Conservation (phyloP, 2,113 vertebrate species). For the Notarius lentiginosus region DNA sequence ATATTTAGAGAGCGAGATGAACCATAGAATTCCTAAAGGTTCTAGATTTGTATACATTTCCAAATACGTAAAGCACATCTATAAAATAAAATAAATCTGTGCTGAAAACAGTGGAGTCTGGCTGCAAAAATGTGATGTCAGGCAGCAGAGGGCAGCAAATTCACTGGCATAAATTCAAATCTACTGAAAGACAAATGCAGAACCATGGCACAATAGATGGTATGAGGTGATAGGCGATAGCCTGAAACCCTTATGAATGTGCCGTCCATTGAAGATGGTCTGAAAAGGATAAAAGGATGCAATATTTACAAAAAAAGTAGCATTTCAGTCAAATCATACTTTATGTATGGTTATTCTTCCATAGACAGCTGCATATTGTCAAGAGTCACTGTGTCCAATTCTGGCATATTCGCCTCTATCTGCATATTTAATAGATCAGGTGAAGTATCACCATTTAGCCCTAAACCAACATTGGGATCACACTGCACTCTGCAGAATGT, state of each 20-base stretch:
- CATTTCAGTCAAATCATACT: neutral
- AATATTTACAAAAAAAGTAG: neutral
- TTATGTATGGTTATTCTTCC: neutral
- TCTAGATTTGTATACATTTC: neutral
- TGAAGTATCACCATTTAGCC: neutral
- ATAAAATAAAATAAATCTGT: neutral
- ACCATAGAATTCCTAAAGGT: neutral
- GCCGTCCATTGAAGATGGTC: neutral
- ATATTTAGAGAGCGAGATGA: neutral
- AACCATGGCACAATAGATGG: neutral
- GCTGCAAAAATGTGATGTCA: neutral
- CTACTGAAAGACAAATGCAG: neutral
- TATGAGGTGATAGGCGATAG: neutral
- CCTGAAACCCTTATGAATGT: neutral
- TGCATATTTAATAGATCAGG: neutral
- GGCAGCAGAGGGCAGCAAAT: constrained; percentile 37
- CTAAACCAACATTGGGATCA: neutral
- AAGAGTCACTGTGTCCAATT: constrained; percentile 21
- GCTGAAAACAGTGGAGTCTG: neutral
- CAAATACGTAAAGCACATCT: too few species aligned
- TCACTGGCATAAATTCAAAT: neutral
- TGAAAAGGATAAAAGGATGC: neutral
- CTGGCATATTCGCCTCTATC: neutral
- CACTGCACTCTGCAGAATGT: constrained; percentile 7
- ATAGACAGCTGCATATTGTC: constrained; percentile 29